A percentile compares a stretch with the other conserved stretches of the same genome.
Conservation (phyloP, 2,113 vertebrate species). For the Pardalotus punctatus region DNA sequence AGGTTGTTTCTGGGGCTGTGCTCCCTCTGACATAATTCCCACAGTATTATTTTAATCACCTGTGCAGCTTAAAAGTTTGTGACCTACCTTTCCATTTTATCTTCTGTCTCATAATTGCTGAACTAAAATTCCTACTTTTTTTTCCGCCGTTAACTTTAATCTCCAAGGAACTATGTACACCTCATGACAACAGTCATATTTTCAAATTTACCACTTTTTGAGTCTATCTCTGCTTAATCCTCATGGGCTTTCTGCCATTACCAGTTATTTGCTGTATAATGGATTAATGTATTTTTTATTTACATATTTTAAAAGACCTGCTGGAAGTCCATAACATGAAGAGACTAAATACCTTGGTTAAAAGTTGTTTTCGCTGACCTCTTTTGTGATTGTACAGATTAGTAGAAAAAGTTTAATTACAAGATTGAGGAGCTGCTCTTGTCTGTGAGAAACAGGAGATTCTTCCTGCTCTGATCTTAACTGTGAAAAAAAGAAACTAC, state of each 20-base stretch:
- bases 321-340: not conserved
- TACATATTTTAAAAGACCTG: not conserved
- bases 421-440: not conserved
- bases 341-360: not conserved
- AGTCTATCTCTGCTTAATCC: not conserved
- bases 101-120: not conserved
- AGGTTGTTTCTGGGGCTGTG: not conserved
- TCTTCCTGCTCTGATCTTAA: not conserved
- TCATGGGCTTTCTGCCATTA: not conserved
- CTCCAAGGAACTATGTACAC: not conserved
- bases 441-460: not conserved
- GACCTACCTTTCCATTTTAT: not conserved
- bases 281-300: not conserved
- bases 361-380: not conserved
- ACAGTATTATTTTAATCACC: not conserved
- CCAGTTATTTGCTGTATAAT: not conserved
- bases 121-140: not conserved
- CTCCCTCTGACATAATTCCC: not conserved
- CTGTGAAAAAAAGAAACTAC: not conserved
- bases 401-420: not conserved
- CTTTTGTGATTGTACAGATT: not conserved
- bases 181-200: not conserved
- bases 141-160: not conserved
- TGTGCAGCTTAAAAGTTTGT: not conserved
- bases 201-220: not conserved